Evolutionary conservation across 30 jellyfish, hydroid and myxozoan species (phyloP), one percentile per base, ranked within the genome.

Genomic region (Euphysa ruthae): DNA sequence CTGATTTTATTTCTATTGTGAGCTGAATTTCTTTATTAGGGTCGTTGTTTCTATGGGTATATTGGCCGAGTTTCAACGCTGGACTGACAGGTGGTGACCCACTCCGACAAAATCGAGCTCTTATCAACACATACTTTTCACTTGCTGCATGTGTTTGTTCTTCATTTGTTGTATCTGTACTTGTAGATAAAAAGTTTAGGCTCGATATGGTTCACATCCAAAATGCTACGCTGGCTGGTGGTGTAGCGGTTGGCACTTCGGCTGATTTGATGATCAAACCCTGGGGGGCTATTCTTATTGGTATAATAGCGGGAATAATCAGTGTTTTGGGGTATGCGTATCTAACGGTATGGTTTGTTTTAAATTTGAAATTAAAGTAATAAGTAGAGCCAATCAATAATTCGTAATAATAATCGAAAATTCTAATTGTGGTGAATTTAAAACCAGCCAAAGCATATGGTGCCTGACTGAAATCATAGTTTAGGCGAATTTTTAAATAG

Each of bases 201-300:
- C 61, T 91, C 43, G 73, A 65, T 63, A 82, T 82, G 99, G 94
- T 81, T 18, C 99, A 91, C 62, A 76, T 91, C 22, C 95, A 75
- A 60, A 75, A 77, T 63, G 99, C 95, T 6, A 82, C 99, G 3
- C 57, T 91, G 34, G 99, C 99, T 25, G 99, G 99, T 4, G 95
- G 95, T 33, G 99, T 91, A 10, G 95, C 95, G 20, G 93, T 91
- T 29, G 99, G 94, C 5, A 72, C 99, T 16, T 63, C 71, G 63
- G 99, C 95, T 0, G 94, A 83, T 71, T 42, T 91, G 55, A 56
- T 77, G 49, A 44, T 82, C 63, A 71, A 77, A 49, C 94, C 95
- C 27, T 91, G 93, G 94, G 99, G 99, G 8, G 99, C 99, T 32
- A 56, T 91, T 4, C 46, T 84, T 15, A 73, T 91, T 63, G 99